phyloP scores from a whole-genome alignment of 2,888 invertebrate genomes.

The Resseliella maxima region DNA sequence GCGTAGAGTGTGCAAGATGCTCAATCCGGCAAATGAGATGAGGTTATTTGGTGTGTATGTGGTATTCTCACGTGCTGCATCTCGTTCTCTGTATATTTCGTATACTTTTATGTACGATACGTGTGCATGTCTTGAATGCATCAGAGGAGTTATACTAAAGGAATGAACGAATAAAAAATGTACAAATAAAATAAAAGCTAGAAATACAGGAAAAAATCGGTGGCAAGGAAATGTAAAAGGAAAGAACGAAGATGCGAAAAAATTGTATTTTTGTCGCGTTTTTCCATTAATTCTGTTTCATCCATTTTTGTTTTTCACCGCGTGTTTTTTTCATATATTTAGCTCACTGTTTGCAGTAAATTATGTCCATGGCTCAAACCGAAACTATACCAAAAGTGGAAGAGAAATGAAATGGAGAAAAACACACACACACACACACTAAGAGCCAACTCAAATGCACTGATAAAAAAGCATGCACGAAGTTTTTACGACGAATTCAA shows the following conservation, averaged over 20 bases:
- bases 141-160: not conserved
- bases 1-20: not conserved
- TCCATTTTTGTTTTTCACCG: conserved; percentile 25
- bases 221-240: conserved; percentile 14
- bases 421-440: not conserved
- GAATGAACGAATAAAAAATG: not conserved
- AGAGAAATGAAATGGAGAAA: not conserved
- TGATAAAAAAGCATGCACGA: conserved; percentile 31
- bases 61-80: not conserved
- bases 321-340: not conserved
- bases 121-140: conserved; percentile 1
- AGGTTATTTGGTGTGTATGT: not conserved
- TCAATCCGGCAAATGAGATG: conserved; percentile 15
- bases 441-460: conserved; percentile 3
- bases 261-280: conserved; percentile 28
- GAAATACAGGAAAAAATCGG: not conserved
- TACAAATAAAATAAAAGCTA: not conserved
- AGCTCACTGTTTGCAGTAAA: conserved; percentile 33
- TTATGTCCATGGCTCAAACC: conserved; percentile 43
- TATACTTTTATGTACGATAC: not conserved
- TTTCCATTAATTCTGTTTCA: conserved; percentile 51
- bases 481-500: conserved; percentile 23
- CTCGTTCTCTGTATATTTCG: not conserved
- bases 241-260: conserved; percentile 19
- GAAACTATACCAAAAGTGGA: conserved; percentile 25